These are phyloP conservation scores for Plagodis pulveraria DNA, from an alignment of 2,888 invertebrate species.

Conservation along the genomic window DNA sequence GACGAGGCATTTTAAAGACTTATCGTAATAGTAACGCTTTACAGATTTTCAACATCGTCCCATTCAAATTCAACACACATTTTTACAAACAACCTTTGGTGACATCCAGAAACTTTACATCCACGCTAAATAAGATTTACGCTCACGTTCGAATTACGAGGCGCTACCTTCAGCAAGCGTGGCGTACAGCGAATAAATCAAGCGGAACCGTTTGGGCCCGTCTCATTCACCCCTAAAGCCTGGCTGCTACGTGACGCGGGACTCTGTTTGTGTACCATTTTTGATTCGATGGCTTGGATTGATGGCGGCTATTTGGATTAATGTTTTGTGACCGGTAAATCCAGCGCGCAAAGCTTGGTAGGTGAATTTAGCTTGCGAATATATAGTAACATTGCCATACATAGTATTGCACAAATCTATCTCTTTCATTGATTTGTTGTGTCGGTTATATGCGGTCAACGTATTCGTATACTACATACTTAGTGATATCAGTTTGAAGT, in stretches of 20 bases:
- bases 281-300: conserved; percentile 32
- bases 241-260: conserved; percentile 55
- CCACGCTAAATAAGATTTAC: conserved; percentile 59
- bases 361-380: no score
- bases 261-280: conserved; percentile 42
- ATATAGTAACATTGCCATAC: no score
- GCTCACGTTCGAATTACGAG: conserved; percentile 62
- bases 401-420: no score
- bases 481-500: no score
- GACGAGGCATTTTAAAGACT: no score
- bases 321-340: conserved; percentile 3
- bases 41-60: no score
- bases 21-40: no score
- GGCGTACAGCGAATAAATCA: conserved; percentile 68
- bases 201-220: conserved; percentile 49
- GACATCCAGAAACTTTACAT: conserved; percentile 24
- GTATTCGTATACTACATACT: no score
- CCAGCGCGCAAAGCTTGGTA: background rate
- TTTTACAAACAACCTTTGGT: background rate
- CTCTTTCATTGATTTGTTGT: no score
- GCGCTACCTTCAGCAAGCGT: conserved; percentile 51
- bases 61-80: no score
- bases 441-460: no score
- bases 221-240: conserved; percentile 57
- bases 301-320: conserved; percentile 25